phyloP scores from a whole-genome alignment of 1,140 invertebrate species.

The Cotesia vestalis region DNA sequence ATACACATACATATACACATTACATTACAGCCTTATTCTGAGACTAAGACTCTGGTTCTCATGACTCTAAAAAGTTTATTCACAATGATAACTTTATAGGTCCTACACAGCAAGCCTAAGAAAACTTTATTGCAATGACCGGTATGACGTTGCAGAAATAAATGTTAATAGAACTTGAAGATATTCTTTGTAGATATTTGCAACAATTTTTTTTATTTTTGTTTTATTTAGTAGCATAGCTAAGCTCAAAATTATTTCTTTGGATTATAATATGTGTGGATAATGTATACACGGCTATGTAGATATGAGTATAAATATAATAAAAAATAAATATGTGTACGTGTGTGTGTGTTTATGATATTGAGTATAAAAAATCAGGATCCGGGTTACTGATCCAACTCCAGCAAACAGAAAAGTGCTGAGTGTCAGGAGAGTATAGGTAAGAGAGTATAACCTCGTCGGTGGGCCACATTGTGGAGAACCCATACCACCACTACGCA shows the following conservation, averaged over 20 bases:
- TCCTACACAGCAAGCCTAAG: not conserved
- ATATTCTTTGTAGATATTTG: not conserved
- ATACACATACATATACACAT: too few relatives aligned
- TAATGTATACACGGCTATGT: too few relatives aligned
- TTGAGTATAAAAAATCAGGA: conserved; percentile 1
- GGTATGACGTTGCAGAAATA: not conserved
- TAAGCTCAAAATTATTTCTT: too few relatives aligned
- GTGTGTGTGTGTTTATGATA: not conserved
- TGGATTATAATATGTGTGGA: too few relatives aligned
- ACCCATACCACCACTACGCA: conserved; percentile 17
- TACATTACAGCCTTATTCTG: not conserved
- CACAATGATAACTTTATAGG: conserved; percentile 15
- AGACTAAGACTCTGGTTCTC: conserved; percentile 3
- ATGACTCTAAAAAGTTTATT: conserved; percentile 11
- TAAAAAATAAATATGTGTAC: not conserved
- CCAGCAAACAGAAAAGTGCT: conserved; percentile 18
- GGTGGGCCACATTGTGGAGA: conserved; percentile 25
- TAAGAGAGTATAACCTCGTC: not conserved
- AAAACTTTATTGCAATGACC: not conserved
- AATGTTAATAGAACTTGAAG: not conserved
- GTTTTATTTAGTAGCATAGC: conserved; percentile 3
- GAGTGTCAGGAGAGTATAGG: conserved; percentile 23
- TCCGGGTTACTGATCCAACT: conserved; percentile 21
- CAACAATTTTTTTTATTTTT: not conserved
- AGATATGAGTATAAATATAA: not conserved